These are phyloP conservation scores for Vimba vimba DNA, from an alignment of 2,113 vertebrate species.

Conservation along the genomic window DNA sequence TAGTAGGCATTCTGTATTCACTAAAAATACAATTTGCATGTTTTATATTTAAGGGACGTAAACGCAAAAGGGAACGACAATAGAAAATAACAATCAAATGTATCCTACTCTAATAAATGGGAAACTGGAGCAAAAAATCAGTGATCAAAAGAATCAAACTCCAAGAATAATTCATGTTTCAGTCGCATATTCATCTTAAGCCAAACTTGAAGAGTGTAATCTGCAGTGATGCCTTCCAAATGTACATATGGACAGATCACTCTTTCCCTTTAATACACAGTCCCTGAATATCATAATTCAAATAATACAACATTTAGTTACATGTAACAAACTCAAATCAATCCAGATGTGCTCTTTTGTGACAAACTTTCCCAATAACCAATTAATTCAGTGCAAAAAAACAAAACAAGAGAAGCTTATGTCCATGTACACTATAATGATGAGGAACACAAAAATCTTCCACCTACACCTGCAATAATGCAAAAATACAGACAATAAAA, in stretches of 20 bases:
- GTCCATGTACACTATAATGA: slow-evolving; percentile 25
- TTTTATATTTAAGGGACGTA: neutral
- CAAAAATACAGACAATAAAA: neutral
- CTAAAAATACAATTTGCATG: neutral
- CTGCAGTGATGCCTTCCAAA: neutral
- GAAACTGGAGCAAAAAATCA: neutral
- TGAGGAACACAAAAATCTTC: neutral
- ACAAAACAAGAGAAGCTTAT: neutral
- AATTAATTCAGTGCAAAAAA: neutral
- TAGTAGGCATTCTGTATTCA: neutral
- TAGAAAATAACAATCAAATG: neutral
- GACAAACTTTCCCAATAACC: neutral
- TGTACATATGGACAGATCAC: neutral
- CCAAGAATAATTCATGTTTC: neutral
- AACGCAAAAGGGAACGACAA: neutral
- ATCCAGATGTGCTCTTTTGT: neutral
- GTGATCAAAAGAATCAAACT: neutral
- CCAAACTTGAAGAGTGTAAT: slow-evolving; percentile 4
- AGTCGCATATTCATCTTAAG: neutral
- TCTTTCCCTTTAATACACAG: slow-evolving; percentile 3
- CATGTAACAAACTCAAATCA: neutral
- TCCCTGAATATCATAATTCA: neutral
- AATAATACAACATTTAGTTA: neutral
- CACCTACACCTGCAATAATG: neutral
- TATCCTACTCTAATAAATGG: neutral